Percentiles rank a stretch among this genome's conserved stretches.
These are phyloP conservation scores for Hirudo medicinalis DNA, from an alignment of 1,140 invertebrate genomes.

Conservation along the genomic window DNA sequence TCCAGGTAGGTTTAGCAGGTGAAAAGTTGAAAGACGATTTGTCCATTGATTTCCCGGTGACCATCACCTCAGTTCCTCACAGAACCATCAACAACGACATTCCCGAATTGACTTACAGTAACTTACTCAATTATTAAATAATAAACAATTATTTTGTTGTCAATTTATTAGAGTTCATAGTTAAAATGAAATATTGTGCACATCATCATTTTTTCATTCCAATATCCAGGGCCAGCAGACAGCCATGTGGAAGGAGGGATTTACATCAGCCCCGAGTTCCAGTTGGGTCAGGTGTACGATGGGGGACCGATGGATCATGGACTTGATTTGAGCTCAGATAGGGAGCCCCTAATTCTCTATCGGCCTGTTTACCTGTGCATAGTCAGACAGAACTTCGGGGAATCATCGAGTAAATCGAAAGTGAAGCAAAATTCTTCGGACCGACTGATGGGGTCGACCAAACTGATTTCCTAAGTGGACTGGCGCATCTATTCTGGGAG, in stretches of 20 bases:
- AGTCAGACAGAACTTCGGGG: neutral
- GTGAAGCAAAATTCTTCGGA: neutral
- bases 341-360: constrained; percentile 48
- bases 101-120: constrained; percentile 57
- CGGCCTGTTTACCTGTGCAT: constrained; percentile 52
- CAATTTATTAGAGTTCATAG: too few species aligned
- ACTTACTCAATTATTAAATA: too few species aligned
- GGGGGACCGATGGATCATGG: constrained; percentile 35
- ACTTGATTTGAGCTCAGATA: neutral
- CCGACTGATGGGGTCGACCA: neutral
- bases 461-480: neutral
- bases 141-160: too few species aligned
- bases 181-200: neutral
- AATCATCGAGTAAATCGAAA: neutral
- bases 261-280: constrained; percentile 67
- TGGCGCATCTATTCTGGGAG: neutral
- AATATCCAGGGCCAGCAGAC: constrained; percentile 51
- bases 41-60: constrained; percentile 65
- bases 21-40: constrained; percentile 60
- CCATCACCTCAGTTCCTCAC: constrained; percentile 61
- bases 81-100: constrained; percentile 56
- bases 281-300: constrained; percentile 67
- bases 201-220: constrained; percentile 18
- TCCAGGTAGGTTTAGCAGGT: constrained; percentile 45
- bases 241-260: constrained; percentile 64